Conservation (phyloP, 1,140 invertebrate genomes). For the Drosophila azteca region DNA sequence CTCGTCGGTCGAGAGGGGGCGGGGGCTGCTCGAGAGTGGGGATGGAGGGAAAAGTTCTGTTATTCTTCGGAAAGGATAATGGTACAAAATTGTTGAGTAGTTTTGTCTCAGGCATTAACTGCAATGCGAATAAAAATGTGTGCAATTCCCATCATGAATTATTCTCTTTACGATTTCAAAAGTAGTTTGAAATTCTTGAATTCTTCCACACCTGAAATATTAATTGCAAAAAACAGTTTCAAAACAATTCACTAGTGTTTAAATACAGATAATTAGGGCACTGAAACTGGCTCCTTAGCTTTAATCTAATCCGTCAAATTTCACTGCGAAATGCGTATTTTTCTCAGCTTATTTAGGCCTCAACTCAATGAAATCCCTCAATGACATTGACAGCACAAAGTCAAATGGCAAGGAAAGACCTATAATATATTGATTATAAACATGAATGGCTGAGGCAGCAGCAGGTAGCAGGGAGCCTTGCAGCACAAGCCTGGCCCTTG, state of each 20-base stretch:
- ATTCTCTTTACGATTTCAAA: not conserved
- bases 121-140: slow-evolving; percentile 3
- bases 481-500: slow-evolving; percentile 25
- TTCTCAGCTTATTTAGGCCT: not conserved
- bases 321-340: not conserved
- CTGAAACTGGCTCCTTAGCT: too few relatives aligned
- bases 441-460: slow-evolving; percentile 53
- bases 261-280: too few relatives aligned
- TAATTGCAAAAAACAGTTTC: too few relatives aligned
- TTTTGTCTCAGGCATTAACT: slow-evolving; percentile 11
- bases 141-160: slow-evolving; percentile 11
- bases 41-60: slow-evolving; percentile 19
- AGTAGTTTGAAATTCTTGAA: too few relatives aligned
- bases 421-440: slow-evolving; percentile 77
- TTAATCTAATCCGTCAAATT: not conserved
- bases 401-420: slow-evolving; percentile 68
- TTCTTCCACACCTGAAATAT: too few relatives aligned
- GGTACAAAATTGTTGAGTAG: slow-evolving; percentile 7
- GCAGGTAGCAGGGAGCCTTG: slow-evolving; percentile 13
- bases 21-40: not conserved
- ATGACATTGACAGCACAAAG: slow-evolving; percentile 66
- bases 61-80: not conserved
- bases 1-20: not conserved
- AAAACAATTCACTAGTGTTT: not conserved
- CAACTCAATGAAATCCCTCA: slow-evolving; percentile 46